These are phyloP conservation scores for Smittia aterrima DNA, from an alignment of 2,888 invertebrate species.

Conservation along the genomic window DNA sequence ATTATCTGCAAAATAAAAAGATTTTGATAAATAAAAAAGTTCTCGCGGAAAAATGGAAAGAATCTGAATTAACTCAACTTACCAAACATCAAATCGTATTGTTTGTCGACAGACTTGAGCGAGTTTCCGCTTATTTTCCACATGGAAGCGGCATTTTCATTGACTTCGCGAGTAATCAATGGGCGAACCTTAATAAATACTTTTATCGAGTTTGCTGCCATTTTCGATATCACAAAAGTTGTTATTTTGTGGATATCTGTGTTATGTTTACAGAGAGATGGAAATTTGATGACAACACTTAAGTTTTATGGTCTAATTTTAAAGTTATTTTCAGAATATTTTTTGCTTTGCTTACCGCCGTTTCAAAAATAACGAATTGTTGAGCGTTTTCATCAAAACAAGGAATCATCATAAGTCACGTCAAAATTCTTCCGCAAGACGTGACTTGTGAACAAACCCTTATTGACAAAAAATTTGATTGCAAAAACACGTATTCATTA, in stretches of 20 bases:
- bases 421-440: too few species aligned
- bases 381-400: too few species aligned
- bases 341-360: too few species aligned
- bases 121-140: constrained; percentile 64
- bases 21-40: not conserved
- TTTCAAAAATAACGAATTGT: too few species aligned
- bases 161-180: constrained; percentile 63
- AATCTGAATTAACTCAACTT: constrained; percentile 45
- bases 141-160: constrained; percentile 58
- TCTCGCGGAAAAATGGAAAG: not conserved
- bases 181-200: constrained; percentile 75
- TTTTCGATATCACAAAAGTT: not conserved
- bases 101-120: constrained; percentile 60
- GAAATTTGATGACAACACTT: too few species aligned
- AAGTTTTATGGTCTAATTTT: too few species aligned
- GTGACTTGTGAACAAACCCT: too few species aligned
- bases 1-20: constrained; percentile 59
- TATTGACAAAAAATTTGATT: too few species aligned
- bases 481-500: too few species aligned
- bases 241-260: not conserved
- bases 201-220: constrained; percentile 62
- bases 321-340: too few species aligned
- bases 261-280: too few species aligned
- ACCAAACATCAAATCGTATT: constrained; percentile 56
- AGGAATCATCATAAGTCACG: too few species aligned